Conservation (phyloP, 2,797 vertebrate species). For the Danio choprae region DNA sequence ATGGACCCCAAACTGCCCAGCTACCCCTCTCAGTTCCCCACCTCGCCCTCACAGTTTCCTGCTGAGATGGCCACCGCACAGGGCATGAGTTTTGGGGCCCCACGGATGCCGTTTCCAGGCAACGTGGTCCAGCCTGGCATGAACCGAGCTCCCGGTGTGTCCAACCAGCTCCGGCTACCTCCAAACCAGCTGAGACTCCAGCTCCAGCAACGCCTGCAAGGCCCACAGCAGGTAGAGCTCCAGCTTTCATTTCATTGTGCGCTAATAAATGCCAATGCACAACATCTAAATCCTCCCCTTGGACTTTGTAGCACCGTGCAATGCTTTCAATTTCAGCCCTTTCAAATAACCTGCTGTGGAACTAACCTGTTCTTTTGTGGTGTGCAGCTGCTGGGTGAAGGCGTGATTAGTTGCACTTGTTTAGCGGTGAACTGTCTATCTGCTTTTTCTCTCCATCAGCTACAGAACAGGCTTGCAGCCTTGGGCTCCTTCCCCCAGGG, state of each 20-base stretch:
- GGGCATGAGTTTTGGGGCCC: conserved; percentile 79
- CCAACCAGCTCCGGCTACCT: conserved; percentile 83
- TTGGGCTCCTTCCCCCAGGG: conserved; percentile 86
- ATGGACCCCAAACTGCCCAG: conserved; percentile 86
- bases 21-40: conserved; percentile 84
- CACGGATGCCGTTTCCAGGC: conserved; percentile 82
- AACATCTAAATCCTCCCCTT: conserved; percentile 11
- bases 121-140: conserved; percentile 78
- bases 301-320: conserved; percentile 20
- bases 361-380: conserved; percentile 45
- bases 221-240: conserved; percentile 88
- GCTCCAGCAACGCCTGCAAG: conserved; percentile 93
- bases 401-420: conserved; percentile 38
- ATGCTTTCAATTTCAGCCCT: conserved; percentile 15
- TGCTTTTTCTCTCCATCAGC: conserved; percentile 66
- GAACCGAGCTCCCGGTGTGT: conserved; percentile 77
- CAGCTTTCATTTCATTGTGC: conserved; percentile 25
- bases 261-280: conserved; percentile 22
- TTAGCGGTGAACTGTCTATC: conserved; percentile 27
- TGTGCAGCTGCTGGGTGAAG: conserved; percentile 30
- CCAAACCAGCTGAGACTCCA: conserved; percentile 92
- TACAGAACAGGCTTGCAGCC: conserved; percentile 88
- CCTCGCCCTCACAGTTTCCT: conserved; percentile 75
- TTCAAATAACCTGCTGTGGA: conserved; percentile 40
- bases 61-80: conserved; percentile 82